A percentile compares a stretch with the other conserved stretches of the same genome.
Evolutionary conservation across 2,113 vertebrate species (phyloP).

Genomic region (Neodontobutis hainanensis): DNA sequence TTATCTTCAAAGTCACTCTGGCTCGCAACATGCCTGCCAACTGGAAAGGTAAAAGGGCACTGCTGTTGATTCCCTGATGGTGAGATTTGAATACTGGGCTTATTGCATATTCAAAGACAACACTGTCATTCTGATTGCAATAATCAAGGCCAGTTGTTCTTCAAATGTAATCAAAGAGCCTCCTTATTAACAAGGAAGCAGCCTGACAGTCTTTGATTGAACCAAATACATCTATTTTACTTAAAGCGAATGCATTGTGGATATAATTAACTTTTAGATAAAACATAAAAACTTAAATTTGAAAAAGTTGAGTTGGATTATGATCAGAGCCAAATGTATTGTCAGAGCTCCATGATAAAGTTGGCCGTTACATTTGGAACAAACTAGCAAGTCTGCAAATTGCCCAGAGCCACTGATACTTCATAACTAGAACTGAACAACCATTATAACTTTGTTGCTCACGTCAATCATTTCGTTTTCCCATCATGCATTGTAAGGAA

Average conservation of each 20-base stretch:
- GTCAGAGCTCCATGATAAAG: slow-evolving; percentile 21
- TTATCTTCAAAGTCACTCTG: slow-evolving; percentile 68
- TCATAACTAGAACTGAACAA: slow-evolving; percentile 47
- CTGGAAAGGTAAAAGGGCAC: slow-evolving; percentile 32
- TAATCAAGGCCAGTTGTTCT: slow-evolving; percentile 32
- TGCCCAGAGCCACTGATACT: slow-evolving; percentile 32
- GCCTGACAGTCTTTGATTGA: slow-evolving; percentile 8
- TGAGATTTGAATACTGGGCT: slow-evolving; percentile 7
- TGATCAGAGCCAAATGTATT: slow-evolving; percentile 20
- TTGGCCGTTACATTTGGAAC: slow-evolving; percentile 34
- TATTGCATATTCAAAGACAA: slow-evolving; percentile 22
- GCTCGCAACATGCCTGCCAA: slow-evolving; percentile 13
- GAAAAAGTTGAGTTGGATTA: not conserved
- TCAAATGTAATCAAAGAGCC: slow-evolving; percentile 30
- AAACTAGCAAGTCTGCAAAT: slow-evolving; percentile 28
- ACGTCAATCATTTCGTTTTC: slow-evolving; percentile 48
- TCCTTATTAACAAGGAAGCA: not conserved
- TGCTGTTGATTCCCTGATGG: slow-evolving; percentile 45
- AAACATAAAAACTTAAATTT: slow-evolving; percentile 33
- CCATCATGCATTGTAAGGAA: slow-evolving; percentile 45
- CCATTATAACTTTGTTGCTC: slow-evolving; percentile 65
- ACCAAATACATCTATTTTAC: not conserved
- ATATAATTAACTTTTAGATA: slow-evolving; percentile 15
- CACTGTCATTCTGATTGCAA: slow-evolving; percentile 24
- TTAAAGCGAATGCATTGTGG: no score